phyloP scores from a whole-genome alignment of 2,888 invertebrate species.

The Chaetogeoica ovagalla region DNA sequence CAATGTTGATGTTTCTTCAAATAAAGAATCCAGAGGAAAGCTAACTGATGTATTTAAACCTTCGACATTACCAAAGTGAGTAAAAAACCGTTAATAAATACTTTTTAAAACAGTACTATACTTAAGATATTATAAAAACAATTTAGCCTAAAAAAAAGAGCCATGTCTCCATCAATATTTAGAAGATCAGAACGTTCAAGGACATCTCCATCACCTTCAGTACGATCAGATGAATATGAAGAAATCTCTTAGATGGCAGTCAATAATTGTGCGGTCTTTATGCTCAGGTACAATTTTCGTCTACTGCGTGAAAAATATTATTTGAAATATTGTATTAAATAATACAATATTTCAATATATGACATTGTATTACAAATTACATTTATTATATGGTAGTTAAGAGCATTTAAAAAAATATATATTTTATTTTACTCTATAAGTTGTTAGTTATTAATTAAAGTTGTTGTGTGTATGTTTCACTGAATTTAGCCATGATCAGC shows the following conservation, averaged over 20 bases:
- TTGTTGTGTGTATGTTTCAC: conserved; percentile 21
- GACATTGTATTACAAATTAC: background rate
- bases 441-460: conserved; percentile 18
- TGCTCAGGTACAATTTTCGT: background rate
- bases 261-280: background rate
- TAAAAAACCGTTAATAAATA: background rate
- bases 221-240: conserved; percentile 48
- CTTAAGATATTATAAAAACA: background rate
- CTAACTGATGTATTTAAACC: conserved; percentile 32
- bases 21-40: conserved; percentile 31
- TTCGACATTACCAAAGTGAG: conserved; percentile 47
- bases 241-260: conserved; percentile 32
- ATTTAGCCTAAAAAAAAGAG: conserved; percentile 39
- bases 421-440: conserved; percentile 19
- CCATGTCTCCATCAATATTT: conserved; percentile 50
- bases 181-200: conserved; percentile 45
- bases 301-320: background rate
- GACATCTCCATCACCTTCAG: conserved; percentile 45
- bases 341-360: too few species aligned
- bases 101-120: background rate
- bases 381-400: background rate
- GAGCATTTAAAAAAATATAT: background rate
- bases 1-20: conserved; percentile 24
- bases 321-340: conserved; percentile 24
- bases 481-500: conserved; percentile 24